Percentiles rank a stretch among this genome's conserved stretches.
Evolutionary conservation across 2,797 vertebrate genomes (phyloP).

Genomic region (Microctenopoma steveboyesi): DNA sequence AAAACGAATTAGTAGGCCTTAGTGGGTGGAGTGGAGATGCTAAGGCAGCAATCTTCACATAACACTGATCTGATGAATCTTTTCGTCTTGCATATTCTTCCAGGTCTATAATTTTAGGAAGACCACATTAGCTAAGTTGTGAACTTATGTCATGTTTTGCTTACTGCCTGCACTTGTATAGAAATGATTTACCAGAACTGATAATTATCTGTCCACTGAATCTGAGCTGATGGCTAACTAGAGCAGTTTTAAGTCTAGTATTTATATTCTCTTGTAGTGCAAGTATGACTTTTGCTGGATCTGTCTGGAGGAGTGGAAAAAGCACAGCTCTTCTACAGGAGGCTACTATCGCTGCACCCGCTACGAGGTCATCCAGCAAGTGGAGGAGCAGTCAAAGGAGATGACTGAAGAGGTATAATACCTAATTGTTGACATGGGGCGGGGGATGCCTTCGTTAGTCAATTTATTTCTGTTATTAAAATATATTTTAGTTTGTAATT

Average conservation of each 20-base stretch:
- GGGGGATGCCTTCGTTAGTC: constrained; percentile 6
- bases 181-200: not conserved
- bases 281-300: constrained; percentile 99
- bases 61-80: too few species aligned
- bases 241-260: not conserved
- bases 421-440: constrained; percentile 14
- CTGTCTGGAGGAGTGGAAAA: constrained; percentile 99
- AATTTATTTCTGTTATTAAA: too few species aligned
- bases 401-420: constrained; percentile 76
- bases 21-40: too few species aligned
- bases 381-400: constrained; percentile 90
- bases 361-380: constrained; percentile 97
- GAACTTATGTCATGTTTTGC: not conserved
- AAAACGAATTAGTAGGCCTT: too few species aligned
- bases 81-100: too few species aligned
- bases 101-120: not conserved
- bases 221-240: not conserved
- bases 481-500: not conserved
- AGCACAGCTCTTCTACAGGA: constrained; percentile 98
- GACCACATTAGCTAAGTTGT: too few species aligned
- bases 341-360: constrained; percentile 98
- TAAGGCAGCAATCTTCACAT: too few species aligned
- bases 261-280: constrained; percentile 80
- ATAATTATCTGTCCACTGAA: not conserved
- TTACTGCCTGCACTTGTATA: not conserved